phyloP scores from a whole-genome alignment of 2,113 vertebrate species.

The Tychaedon coryphoeus region DNA sequence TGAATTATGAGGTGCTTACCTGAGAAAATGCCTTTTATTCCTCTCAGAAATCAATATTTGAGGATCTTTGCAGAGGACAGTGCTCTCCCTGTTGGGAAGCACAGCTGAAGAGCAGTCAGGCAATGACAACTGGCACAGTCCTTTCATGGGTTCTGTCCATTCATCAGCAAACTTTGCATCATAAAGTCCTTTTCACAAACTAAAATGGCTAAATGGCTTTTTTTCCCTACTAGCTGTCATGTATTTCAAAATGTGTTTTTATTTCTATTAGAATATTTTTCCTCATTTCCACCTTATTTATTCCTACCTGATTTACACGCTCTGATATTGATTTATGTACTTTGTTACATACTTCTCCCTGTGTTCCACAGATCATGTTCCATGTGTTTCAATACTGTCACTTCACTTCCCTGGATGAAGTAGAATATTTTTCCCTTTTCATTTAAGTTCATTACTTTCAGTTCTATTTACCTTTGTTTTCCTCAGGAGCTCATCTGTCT shows the following conservation, averaged over 20 bases:
- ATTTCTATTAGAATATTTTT: neutral
- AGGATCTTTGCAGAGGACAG: neutral
- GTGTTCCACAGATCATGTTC: neutral
- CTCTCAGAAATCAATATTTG: neutral
- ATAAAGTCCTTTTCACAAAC: neutral
- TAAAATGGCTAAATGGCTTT: neutral
- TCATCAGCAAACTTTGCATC: neutral
- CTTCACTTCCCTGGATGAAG: neutral
- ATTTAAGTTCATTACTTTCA: neutral
- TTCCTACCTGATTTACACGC: neutral
- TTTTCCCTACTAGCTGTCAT: neutral
- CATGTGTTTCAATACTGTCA: neutral
- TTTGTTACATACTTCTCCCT: neutral
- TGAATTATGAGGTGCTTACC: neutral
- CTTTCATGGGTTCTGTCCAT: neutral
- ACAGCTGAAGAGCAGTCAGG: neutral
- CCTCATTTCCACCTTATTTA: neutral
- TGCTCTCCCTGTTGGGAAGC: neutral
- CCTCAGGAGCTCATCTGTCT: neutral
- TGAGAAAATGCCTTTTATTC: neutral
- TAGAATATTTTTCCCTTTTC: neutral
- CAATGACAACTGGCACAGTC: neutral
- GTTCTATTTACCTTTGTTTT: neutral
- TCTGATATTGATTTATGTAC: neutral
- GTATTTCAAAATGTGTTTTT: neutral